Evolutionary conservation across 1,140 invertebrate species (phyloP), one percentile per base, ranked within the genome.

Genomic region (Panagrolaimus sp.): DNA sequence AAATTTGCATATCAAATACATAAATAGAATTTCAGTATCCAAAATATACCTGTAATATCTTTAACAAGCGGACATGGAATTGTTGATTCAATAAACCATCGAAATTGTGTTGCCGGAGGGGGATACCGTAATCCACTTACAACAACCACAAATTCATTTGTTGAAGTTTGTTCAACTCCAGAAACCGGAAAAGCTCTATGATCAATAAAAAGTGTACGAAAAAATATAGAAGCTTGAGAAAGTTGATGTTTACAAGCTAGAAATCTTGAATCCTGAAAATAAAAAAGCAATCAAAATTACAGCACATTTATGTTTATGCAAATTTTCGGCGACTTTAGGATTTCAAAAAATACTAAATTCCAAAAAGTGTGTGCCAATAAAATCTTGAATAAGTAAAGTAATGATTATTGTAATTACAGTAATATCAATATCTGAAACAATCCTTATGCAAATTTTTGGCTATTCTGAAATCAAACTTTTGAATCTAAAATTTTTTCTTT

Each of bases 161-260:
- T 21, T 9, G 67, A 21, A 63, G 44, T 26, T 48, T 77, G 68
- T 58, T 68, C 58, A 24, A 77, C 72, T 48, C 71, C 78, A 47
- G 71, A 70, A 63, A 77, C 67, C 1, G 76, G 78, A 17, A 80
- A 69, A 52, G 75, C 74, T 43, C 67, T 45, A 17, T 80, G 73
- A 44, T 78, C 76, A n/a, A 76, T 58, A n/a, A 82, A 77, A 12
- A 82, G 71, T 17, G 71, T 67, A 21, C 81, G 82, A 71, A 82
- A 82, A 45, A 75, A 82, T 45, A 83, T 80, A 17, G 73, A 78
- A 12, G 79, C 80, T 68, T 82, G 80, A 24, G 76, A 70, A 10
- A 82, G 64, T 46, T 82, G 80, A 65, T 82, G 80, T 43, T 83
- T 83, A 63, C 80, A 82, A 15, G 83, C 69, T 43, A 83, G 71